phyloP scores from a whole-genome alignment of 2,888 invertebrate species.

The Cacoxenus indagator region DNA sequence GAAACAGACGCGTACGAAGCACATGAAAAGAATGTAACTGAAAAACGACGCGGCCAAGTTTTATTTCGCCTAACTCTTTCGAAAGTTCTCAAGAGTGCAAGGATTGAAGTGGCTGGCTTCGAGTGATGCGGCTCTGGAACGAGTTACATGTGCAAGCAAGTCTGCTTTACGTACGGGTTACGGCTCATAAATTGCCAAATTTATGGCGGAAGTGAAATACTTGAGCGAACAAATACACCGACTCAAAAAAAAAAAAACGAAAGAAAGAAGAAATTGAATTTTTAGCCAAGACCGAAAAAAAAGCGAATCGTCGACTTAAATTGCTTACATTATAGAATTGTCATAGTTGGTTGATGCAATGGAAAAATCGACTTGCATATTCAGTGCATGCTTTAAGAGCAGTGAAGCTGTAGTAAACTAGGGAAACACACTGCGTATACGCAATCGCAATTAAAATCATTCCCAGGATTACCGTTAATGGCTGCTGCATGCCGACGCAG shows the following conservation, averaged over 20 bases:
- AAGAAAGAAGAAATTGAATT: conserved; percentile 13
- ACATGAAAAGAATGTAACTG: no score
- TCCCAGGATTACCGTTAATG: conserved; percentile 61
- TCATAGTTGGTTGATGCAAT: not conserved
- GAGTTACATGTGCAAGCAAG: conserved; percentile 1
- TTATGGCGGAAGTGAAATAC: conserved; percentile 61
- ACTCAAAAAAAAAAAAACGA: not conserved
- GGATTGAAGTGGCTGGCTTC: not conserved
- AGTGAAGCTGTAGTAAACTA: not conserved
- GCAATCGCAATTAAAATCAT: conserved; percentile 57
- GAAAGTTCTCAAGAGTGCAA: not conserved
- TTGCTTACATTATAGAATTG: conserved; percentile 3
- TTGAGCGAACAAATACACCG: conserved; percentile 34
- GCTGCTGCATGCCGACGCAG: conserved; percentile 29
- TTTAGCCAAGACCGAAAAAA: not conserved
- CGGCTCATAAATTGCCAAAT: conserved; percentile 59
- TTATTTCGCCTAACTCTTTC: conserved; percentile 13
- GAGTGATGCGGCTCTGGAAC: not conserved
- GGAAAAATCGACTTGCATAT: not conserved
- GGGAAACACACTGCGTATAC: conserved; percentile 6
- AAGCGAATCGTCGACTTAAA: not conserved
- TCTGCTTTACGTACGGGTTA: conserved; percentile 46
- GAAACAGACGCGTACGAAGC: conserved; percentile 4
- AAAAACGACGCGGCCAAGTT: not conserved
- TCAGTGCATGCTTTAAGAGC: not conserved